These are phyloP conservation scores for Drosophila rellima DNA, from an alignment of 2,888 invertebrate genomes.

Conservation along the genomic window DNA sequence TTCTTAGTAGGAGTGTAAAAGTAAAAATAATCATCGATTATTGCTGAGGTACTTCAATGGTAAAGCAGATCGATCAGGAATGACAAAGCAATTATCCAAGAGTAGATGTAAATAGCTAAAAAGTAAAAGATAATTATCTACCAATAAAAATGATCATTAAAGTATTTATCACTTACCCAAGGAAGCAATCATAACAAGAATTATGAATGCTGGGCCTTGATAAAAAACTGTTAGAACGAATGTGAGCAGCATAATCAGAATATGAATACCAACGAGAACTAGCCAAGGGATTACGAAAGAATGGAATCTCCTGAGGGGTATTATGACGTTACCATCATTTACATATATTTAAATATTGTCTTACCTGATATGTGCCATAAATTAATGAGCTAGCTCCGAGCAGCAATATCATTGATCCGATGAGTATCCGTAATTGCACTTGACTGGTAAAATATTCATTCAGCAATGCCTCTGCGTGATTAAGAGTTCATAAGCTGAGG, in stretches of 20 bases:
- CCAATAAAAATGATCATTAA: not conserved
- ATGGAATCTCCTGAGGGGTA: conserved; percentile 16
- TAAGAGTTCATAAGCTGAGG: not conserved
- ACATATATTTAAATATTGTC: not conserved
- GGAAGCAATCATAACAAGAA: not conserved
- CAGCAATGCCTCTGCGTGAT: conserved; percentile 11
- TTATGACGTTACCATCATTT: not conserved
- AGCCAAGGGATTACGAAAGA: conserved; percentile 47
- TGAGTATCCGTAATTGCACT: conserved; percentile 6
- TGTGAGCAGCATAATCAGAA: conserved; percentile 2
- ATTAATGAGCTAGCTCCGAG: conserved; percentile 1
- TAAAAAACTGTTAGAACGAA: not conserved
- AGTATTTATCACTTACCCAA: conserved; percentile 18
- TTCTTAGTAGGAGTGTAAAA: conserved; percentile 3
- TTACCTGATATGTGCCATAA: conserved; percentile 20
- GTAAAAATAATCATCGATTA: not conserved
- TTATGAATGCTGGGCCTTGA: conserved; percentile 6
- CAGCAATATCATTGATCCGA: conserved; percentile 4
- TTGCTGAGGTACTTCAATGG: not conserved
- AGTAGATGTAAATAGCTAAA: conserved; percentile 36
- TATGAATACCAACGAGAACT: conserved; percentile 11
- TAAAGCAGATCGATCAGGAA: conserved; percentile 12
- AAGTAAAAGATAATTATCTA: not conserved
- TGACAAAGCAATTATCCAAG: conserved; percentile 35
- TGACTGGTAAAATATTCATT: conserved; percentile 12